Evolutionary conservation across 2,113 vertebrate genomes (phyloP).

Genomic region (Parus major): DNA sequence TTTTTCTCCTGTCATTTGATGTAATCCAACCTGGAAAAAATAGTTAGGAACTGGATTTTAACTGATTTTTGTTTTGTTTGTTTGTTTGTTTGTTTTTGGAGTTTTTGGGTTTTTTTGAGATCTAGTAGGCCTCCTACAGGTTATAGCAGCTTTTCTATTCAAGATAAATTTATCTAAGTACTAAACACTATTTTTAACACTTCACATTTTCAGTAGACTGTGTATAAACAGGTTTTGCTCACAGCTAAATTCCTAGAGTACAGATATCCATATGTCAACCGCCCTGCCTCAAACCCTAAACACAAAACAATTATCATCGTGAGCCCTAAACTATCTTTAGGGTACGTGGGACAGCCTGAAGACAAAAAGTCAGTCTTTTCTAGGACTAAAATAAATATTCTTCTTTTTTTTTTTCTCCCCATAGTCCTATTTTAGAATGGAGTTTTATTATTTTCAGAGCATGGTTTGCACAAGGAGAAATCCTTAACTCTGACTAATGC

Average conservation of each 20-base stretch:
- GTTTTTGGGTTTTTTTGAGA: neutral
- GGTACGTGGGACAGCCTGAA: neutral
- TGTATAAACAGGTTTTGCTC: constrained; percentile 30
- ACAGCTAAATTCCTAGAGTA: neutral
- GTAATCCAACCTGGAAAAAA: neutral
- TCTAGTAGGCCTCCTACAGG: neutral
- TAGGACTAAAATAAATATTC: neutral
- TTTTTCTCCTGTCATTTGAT: neutral
- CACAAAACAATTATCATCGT: neutral
- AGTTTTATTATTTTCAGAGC: neutral
- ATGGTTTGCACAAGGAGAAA: neutral
- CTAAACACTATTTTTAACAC: neutral
- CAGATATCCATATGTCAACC: neutral
- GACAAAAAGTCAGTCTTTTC: constrained; percentile 7
- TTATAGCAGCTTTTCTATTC: constrained; percentile 5
- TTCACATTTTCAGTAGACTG: neutral
- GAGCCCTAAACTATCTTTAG: neutral
- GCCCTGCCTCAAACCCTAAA: neutral
- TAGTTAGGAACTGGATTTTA: neutral
- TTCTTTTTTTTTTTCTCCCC: neutral
- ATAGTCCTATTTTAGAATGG: neutral
- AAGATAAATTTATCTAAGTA: constrained; percentile 1
- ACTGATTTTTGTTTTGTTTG: neutral
- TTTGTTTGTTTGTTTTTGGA: neutral
- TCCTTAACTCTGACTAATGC: constrained; percentile 69